phyloP scores from a whole-genome alignment of 2,888 invertebrate species.

The Malacosoma neustria region DNA sequence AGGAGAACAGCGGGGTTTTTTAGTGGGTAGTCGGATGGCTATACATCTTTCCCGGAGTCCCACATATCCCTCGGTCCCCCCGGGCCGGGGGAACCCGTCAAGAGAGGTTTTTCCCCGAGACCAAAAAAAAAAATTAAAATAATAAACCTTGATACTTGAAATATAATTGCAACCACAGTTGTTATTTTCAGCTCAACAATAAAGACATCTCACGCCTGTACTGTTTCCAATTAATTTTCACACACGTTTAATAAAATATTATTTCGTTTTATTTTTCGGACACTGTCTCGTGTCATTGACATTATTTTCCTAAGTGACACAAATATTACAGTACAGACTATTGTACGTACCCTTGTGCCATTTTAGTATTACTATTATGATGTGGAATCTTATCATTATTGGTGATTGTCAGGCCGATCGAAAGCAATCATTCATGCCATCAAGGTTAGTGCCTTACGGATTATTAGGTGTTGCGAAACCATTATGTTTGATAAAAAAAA shows the following conservation, averaged over 20 bases:
- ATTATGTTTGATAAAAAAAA: no score
- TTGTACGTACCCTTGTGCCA: constrained; percentile 45
- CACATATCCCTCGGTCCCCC: no score
- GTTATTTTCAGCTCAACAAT: neutral
- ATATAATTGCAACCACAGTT: neutral
- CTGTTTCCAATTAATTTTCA: neutral
- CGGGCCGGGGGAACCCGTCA: no score
- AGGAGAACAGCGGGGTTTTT: no score
- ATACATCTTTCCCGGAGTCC: no score
- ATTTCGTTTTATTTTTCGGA: neutral
- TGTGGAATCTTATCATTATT: constrained; percentile 40
- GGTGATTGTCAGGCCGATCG: constrained; percentile 16
- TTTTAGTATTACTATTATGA: constrained; percentile 20
- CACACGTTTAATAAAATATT: neutral
- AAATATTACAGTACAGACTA: constrained; percentile 33
- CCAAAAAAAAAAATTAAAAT: no score
- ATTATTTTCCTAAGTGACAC: constrained; percentile 36
- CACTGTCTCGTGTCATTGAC: constrained; percentile 35
- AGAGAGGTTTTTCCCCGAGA: no score
- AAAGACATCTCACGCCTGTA: neutral
- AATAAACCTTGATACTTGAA: neutral
- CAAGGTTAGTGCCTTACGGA: no score
- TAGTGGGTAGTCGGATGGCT: no score
- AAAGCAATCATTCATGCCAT: constrained; percentile 19
- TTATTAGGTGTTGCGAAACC: no score